Percentiles rank a stretch among this genome's conserved stretches.
Conservation (phyloP, 2,113 vertebrate genomes). For the Cathartes aura region DNA sequence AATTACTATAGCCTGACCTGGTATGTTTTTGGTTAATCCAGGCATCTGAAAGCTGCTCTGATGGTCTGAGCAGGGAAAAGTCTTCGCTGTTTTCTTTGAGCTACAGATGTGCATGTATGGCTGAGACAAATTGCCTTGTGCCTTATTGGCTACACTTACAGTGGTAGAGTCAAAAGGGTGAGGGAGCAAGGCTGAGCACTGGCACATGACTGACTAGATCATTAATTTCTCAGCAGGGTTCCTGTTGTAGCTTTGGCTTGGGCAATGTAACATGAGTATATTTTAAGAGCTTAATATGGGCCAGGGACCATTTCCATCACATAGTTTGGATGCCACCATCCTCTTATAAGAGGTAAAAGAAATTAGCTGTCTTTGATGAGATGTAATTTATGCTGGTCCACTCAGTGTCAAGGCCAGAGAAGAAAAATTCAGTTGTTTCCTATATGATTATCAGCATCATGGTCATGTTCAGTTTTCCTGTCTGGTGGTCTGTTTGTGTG, state of each 20-base stretch:
- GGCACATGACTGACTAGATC: background rate
- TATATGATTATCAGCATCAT: background rate
- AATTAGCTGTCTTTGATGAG: background rate
- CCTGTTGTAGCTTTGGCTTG: background rate
- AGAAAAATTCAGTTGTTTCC: background rate
- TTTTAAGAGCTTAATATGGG: background rate
- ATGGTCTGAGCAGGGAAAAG: background rate
- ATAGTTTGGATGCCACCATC: background rate
- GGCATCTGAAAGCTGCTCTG: background rate
- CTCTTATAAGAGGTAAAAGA: background rate
- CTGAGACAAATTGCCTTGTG: background rate
- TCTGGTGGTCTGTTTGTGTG: background rate
- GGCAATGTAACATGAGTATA: background rate
- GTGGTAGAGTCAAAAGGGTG: background rate
- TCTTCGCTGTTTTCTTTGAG: background rate
- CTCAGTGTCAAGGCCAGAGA: background rate
- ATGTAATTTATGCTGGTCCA: background rate
- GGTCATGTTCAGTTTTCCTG: background rate
- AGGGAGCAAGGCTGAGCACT: background rate
- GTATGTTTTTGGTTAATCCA: background rate
- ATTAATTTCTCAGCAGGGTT: background rate
- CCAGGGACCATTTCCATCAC: background rate
- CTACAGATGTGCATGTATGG: accelerated
- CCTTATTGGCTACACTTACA: background rate
- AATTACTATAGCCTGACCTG: background rate